Percentiles rank a stretch among this genome's conserved stretches.
These are phyloP conservation scores for Notarius quadriscutis DNA, from an alignment of 2,113 vertebrate genomes.

Conservation along the genomic window DNA sequence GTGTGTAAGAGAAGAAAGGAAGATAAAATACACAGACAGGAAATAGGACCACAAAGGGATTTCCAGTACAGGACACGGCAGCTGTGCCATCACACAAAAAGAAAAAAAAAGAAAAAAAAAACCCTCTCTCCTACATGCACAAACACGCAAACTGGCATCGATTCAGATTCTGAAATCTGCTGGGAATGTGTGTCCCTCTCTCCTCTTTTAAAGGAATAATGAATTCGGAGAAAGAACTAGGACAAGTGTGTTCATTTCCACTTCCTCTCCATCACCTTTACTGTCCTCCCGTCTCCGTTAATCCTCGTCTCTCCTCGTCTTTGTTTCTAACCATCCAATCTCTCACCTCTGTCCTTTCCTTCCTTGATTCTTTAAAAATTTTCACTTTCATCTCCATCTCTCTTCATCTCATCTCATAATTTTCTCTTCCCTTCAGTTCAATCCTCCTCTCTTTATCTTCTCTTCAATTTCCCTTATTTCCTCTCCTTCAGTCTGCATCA, in stretches of 20 bases:
- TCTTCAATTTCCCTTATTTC: neutral
- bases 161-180: neutral
- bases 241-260: neutral
- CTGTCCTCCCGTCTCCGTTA: neutral
- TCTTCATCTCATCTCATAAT: neutral
- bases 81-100: neutral
- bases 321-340: neutral
- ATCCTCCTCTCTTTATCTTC: neutral
- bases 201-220: neutral
- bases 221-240: neutral
- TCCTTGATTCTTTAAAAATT: no score
- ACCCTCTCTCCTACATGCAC: neutral
- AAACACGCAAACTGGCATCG: neutral
- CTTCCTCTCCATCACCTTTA: neutral
- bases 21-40: slow-evolving; percentile 30
- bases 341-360: neutral
- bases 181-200: neutral
- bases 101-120: neutral
- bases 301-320: neutral
- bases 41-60: slow-evolving; percentile 24
- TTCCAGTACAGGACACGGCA: slow-evolving; percentile 23
- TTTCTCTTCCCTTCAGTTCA: neutral
- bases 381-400: neutral
- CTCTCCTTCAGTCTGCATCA: neutral
- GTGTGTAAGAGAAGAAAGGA: slow-evolving; percentile 29